phyloP scores from a whole-genome alignment of 1,140 invertebrate genomes.

The Aleiodes sp. region DNA sequence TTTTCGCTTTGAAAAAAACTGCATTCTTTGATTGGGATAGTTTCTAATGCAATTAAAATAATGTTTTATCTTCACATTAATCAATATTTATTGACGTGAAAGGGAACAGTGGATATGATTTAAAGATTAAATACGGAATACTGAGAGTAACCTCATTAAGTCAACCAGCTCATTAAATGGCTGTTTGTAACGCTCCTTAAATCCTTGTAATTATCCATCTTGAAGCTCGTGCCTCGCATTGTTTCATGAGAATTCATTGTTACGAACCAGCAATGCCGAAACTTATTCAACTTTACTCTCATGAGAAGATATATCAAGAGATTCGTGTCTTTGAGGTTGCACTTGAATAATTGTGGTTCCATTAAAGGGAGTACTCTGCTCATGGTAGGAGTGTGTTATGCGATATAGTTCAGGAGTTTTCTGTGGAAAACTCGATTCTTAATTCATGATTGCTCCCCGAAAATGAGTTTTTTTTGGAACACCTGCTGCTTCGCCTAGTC shows the following conservation, averaged over 20 bases:
- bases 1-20: too few relatives aligned
- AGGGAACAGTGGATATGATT: constrained; percentile 9
- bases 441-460: too few relatives aligned
- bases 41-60: too few relatives aligned
- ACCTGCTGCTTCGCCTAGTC: too few relatives aligned
- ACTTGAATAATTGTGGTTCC: background rate
- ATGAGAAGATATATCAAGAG: constrained; percentile 1
- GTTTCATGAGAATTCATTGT: constrained; percentile 38
- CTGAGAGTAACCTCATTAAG: constrained; percentile 30
- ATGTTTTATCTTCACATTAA: too few relatives aligned
- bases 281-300: background rate
- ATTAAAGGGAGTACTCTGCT: too few relatives aligned
- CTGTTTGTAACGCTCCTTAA: constrained; percentile 30
- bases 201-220: constrained; percentile 41
- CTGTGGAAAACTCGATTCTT: too few relatives aligned
- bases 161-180: constrained; percentile 36
- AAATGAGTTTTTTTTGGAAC: too few relatives aligned
- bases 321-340: background rate
- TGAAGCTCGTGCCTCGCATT: constrained; percentile 28
- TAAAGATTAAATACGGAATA: constrained; percentile 11
- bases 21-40: too few relatives aligned
- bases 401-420: too few relatives aligned
- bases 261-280: constrained; percentile 12
- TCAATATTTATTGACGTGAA: too few relatives aligned
- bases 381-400: too few relatives aligned